Conservation (phyloP, 2,888 invertebrate species). For the Copidosoma aretas region DNA sequence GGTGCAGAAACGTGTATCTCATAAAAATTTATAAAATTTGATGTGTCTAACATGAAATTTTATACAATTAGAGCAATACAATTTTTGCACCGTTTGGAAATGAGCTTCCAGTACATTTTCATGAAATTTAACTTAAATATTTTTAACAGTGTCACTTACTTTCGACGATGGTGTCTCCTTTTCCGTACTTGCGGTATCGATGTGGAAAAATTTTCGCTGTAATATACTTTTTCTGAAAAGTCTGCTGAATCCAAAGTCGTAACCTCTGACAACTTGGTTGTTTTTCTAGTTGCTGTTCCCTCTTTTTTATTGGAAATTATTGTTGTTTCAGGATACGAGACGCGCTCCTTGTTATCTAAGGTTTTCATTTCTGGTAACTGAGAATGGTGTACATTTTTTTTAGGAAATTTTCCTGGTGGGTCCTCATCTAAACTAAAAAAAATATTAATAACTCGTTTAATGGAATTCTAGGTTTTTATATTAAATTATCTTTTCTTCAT, state of each 20-base stretch:
- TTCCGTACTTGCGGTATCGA: conserved; percentile 46
- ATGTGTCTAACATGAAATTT: no score
- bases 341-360: background rate
- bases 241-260: conserved; percentile 6
- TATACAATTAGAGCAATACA: no score
- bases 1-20: no score
- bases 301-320: conserved; percentile 10
- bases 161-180: conserved; percentile 55
- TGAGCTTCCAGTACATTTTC: no score
- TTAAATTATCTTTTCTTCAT: background rate
- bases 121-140: no score
- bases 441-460: background rate
- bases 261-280: no score
- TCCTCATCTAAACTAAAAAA: conserved; percentile 28
- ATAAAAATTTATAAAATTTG: no score
- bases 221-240: conserved; percentile 17
- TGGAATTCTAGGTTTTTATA: background rate
- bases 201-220: conserved; percentile 33
- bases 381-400: conserved; percentile 3
- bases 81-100: no score
- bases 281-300: background rate
- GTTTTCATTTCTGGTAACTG: conserved; percentile 2
- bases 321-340: conserved; percentile 5
- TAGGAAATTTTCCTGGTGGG: conserved; percentile 1
- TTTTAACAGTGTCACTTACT: conserved; percentile 38